Percentiles rank a stretch among this genome's conserved stretches.
phyloP scores from a whole-genome alignment of 2,113 vertebrate species.

The Colinus virginianus region DNA sequence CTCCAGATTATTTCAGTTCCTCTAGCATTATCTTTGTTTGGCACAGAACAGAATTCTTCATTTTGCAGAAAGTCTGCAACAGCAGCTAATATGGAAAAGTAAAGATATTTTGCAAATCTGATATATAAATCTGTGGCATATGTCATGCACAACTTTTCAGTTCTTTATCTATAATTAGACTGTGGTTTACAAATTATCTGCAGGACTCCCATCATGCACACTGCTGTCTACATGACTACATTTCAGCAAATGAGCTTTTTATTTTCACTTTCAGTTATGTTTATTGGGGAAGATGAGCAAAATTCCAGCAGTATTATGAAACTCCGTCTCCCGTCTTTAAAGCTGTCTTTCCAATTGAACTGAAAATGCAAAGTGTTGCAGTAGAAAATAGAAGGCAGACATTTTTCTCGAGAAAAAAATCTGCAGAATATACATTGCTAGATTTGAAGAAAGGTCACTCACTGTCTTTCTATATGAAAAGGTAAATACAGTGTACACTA shows the following conservation, averaged over 20 bases:
- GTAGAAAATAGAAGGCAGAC: neutral
- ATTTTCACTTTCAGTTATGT: neutral
- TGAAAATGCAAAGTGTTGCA: neutral
- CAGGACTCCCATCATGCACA: neutral
- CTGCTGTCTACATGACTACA: neutral
- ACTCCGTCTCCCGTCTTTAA: neutral
- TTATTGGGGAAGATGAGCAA: neutral
- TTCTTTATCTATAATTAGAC: neutral
- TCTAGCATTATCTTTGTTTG: neutral
- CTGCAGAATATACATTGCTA: neutral
- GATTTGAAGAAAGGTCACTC: neutral
- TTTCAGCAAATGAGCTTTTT: neutral
- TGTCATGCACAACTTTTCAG: neutral
- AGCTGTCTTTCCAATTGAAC: neutral
- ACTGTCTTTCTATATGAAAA: neutral
- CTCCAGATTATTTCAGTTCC: neutral
- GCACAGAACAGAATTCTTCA: neutral
- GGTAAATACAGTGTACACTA: neutral
- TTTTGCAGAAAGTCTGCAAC: neutral
- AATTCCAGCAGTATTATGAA: neutral
- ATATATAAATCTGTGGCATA: neutral
- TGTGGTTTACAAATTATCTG: neutral
- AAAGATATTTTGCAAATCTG: neutral
- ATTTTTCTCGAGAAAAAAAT: neutral
- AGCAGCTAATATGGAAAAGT: neutral